phyloP scores from a whole-genome alignment of 2,113 vertebrate genomes.

The Hymenochirus boettgeri region DNA sequence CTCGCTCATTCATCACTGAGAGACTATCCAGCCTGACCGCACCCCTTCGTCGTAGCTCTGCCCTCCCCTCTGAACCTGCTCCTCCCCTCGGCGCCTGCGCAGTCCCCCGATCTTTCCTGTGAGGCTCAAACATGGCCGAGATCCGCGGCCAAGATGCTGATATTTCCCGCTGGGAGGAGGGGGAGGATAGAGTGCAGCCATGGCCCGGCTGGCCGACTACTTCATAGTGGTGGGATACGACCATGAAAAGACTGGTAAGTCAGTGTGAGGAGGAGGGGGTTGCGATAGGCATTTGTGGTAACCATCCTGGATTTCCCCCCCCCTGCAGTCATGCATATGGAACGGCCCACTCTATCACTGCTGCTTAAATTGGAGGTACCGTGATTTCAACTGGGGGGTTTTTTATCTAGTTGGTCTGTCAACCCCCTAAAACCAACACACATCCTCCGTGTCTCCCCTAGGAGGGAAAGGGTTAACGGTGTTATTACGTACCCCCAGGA shows the following conservation, averaged over 20 bases:
- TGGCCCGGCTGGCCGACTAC: conserved; percentile 92
- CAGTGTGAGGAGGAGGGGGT: conserved; percentile 51
- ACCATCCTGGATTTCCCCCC: neutral
- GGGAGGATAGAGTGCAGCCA: conserved; percentile 63
- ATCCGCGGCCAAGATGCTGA: too few species aligned
- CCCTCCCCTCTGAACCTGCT: too few species aligned
- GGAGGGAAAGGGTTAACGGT: too few species aligned
- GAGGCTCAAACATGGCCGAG: too few species aligned
- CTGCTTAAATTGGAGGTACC: neutral
- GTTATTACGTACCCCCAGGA: too few species aligned
- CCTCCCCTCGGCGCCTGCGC: too few species aligned
- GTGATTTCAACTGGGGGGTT: neutral
- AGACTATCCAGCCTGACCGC: too few species aligned
- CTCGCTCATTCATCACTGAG: too few species aligned
- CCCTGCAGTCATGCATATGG: neutral
- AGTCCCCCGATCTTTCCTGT: too few species aligned
- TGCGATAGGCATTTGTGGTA: neutral
- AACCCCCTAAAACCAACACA: conserved; percentile 41
- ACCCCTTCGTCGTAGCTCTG: too few species aligned
- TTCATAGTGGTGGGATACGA: conserved; percentile 93
- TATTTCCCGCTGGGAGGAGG: too few species aligned
- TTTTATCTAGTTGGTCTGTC: conserved; percentile 6
- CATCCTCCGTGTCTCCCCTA: conserved; percentile 49
- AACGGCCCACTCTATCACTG: conserved; percentile 38
- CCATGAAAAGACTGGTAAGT: conserved; percentile 85